These are phyloP conservation scores for Forbesichthys papilliferus DNA, from an alignment of 2,113 vertebrate species.

Conservation along the genomic window DNA sequence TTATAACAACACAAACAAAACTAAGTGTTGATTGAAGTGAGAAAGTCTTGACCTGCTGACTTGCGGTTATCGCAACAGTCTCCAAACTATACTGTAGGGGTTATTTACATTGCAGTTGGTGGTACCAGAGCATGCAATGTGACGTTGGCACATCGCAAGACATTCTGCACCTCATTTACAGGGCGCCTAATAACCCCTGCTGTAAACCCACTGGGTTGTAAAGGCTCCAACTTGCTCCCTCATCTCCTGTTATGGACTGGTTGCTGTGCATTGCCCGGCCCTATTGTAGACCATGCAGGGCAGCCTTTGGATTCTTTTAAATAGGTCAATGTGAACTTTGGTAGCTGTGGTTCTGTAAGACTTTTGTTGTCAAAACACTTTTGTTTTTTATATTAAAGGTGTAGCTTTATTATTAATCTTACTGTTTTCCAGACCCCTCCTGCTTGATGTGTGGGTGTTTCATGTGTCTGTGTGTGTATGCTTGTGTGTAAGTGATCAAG, in stretches of 20 bases:
- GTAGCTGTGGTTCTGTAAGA: not conserved
- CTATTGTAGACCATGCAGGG: not conserved
- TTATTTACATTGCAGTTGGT: conserved; percentile 1
- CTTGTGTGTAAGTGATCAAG: not conserved
- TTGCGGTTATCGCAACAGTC: not conserved
- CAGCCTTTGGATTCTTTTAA: not conserved
- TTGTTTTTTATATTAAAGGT: too few species aligned
- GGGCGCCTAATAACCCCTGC: not conserved
- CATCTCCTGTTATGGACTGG: conserved; percentile 12
- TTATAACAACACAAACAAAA: conserved; percentile 14
- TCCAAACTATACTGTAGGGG: not conserved
- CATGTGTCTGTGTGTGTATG: too few species aligned
- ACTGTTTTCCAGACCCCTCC: too few species aligned
- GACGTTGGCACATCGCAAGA: conserved; percentile 31
- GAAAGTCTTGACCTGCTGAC: not conserved
- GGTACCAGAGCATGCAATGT: not conserved
- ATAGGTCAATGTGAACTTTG: not conserved
- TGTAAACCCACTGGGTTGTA: conserved; percentile 10
- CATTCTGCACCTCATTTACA: conserved; percentile 7
- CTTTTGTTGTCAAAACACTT: not conserved
- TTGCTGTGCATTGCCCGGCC: conserved; percentile 7
- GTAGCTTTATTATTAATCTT: too few species aligned
- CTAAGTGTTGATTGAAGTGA: not conserved
- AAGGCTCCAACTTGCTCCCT: conserved; percentile 14
- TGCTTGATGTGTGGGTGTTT: too few species aligned